Evolutionary conservation across 2,797 vertebrate species (phyloP).

Genomic region (Hoplostethus atlanticus): DNA sequence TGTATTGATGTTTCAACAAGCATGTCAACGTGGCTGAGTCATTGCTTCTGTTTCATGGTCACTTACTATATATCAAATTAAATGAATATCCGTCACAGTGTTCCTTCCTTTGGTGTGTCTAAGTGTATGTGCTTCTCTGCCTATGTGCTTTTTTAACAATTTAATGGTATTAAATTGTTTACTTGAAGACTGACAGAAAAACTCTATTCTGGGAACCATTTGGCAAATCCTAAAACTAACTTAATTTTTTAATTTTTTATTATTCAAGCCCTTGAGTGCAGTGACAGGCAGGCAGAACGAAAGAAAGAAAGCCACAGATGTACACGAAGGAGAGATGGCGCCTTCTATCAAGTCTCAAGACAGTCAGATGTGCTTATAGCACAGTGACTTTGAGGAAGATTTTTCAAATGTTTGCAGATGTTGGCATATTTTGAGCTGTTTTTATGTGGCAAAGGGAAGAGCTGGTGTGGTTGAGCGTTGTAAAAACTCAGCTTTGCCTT

Average conservation of each 20-base stretch:
- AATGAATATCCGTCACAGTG: not conserved
- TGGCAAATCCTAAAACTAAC: conserved; percentile 54
- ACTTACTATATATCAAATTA: not conserved
- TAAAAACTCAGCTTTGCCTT: conserved; percentile 82
- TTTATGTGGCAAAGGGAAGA: conserved; percentile 82
- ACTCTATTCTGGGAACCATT: conserved; percentile 19
- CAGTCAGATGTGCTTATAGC: conserved; percentile 67
- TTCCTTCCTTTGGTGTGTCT: not conserved
- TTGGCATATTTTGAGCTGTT: conserved; percentile 83
- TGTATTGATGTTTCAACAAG: not conserved
- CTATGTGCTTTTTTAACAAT: not conserved
- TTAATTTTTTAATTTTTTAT: conserved; percentile 42
- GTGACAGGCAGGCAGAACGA: conserved; percentile 44
- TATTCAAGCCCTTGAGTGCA: conserved; percentile 41
- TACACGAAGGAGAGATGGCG: conserved; percentile 54
- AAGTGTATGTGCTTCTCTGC: not conserved
- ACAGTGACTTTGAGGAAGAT: conserved; percentile 79
- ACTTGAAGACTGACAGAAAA: conserved; percentile 52
- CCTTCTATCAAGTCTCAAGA: conserved; percentile 70
- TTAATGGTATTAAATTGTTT: conserved; percentile 53
- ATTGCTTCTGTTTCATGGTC: not conserved
- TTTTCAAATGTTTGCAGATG: conserved; percentile 89
- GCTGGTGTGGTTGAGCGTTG: conserved; percentile 76
- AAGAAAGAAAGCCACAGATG: conserved; percentile 61
- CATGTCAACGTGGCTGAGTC: too few relatives aligned